Base-by-base conservation (phyloP, 2,797 vertebrate genomes). In the Melanotaenia maccullochi region DNA sequence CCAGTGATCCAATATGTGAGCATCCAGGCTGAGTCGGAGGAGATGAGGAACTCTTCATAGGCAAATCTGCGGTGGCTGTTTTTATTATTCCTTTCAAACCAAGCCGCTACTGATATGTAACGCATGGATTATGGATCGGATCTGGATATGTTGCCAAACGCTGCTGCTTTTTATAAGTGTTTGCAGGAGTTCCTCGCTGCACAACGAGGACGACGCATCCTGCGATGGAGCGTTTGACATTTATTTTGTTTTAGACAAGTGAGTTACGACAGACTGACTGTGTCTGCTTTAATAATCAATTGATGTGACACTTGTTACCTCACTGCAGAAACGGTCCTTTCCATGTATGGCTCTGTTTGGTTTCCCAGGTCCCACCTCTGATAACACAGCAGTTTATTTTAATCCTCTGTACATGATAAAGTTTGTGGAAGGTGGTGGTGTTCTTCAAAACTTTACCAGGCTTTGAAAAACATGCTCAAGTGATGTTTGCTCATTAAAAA, bases 221-320 rank as follows among this genome's bases (percentile, higher is more conserved):
- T 99, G 97, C 85, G 92, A 93, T 75, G 95, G 94, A 71, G 97
- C 96, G 0, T 98, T 97, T 88, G 97, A 99, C 83, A 86, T 98
- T 68, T 98, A 98, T 87, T 98, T 98, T 84, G 96, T 99, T 3
- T 82, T 99, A 60, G 97, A 99, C 94, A 96, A 94, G 97, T 98
- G 75, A 83, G 89, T 47, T 5, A 35, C 36, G 57, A 49, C 20
- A 33, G 35, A 2, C 3, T 4, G 35, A 2, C 3, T 4, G 6
- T 13, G 4, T 33, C 3, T 65, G 57, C 22, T 22, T 40, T 25
- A 52, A 22, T 22, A 0, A 33, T 33, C 16, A 0, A 56, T 71
- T 64, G 0, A 52, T 20, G 12, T 56, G 3, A 56, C 75, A 16
- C 59, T 30, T 56, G 56, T 25, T 56, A 32, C 13, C 20, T 22